A percentile compares a stretch with the other conserved stretches of the same genome.
These are phyloP conservation scores for Trachelus stipa DNA, from an alignment of 2,888 invertebrate genomes.

Conservation along the genomic window DNA sequence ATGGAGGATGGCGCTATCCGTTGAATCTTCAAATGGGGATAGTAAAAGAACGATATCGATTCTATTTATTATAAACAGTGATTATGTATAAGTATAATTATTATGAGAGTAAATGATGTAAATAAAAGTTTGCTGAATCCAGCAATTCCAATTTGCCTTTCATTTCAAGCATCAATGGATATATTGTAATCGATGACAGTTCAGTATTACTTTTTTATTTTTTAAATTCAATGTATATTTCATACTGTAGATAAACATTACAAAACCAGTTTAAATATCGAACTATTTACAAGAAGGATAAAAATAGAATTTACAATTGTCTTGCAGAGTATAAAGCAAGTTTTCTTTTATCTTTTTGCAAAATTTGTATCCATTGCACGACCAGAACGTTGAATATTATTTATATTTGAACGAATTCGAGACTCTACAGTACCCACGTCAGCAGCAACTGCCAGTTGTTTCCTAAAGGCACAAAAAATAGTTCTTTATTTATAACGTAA, in stretches of 20 bases:
- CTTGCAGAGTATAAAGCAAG: no score
- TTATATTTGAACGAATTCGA: constrained; percentile 87
- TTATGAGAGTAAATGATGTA: constrained; percentile 21
- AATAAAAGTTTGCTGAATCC: constrained; percentile 19
- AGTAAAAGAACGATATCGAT: constrained; percentile 16
- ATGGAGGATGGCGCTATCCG: constrained; percentile 13
- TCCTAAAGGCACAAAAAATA: constrained; percentile 59
- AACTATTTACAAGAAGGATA: no score
- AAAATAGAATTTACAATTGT: no score
- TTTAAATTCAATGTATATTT: no score
- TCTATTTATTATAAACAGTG: constrained; percentile 22
- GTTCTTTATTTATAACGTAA: no score
- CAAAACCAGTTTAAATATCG: no score
- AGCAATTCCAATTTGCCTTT: no score
- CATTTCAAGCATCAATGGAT: no score
- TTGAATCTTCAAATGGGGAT: constrained; percentile 15
- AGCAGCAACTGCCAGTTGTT: constrained; percentile 75
- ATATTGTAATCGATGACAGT: no score
- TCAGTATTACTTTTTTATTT: no score
- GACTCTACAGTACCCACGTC: constrained; percentile 81
- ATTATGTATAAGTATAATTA: constrained; percentile 19
- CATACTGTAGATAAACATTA: no score
- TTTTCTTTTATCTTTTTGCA: constrained; percentile 71
- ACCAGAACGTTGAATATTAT: constrained; percentile 87
- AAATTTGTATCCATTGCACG: constrained; percentile 88